Evolutionary conservation across 2,113 vertebrate genomes (phyloP).

Genomic region (Lethenteron reissneri): DNA sequence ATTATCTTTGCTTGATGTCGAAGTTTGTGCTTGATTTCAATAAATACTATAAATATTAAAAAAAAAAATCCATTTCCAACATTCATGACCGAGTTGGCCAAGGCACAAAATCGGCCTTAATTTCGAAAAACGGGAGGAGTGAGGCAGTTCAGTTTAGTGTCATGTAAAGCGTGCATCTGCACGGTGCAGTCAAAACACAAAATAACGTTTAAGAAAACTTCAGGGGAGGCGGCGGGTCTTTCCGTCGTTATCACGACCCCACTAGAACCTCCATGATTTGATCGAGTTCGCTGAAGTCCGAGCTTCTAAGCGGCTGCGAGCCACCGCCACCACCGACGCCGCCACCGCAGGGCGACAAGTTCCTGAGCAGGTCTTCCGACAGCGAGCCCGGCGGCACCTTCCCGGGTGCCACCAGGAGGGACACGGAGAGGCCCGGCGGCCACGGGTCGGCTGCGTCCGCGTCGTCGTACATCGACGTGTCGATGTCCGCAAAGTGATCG

Average conservation of each 20-base stretch:
- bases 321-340: constrained; percentile 11
- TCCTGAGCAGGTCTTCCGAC: constrained; percentile 12
- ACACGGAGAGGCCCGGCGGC: constrained; percentile 11
- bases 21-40: no score
- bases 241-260: constrained; percentile 21
- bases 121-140: no score
- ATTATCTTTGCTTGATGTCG: no score
- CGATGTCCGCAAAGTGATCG: constrained; percentile 41
- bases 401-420: neutral
- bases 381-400: constrained; percentile 19
- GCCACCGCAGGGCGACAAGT: constrained; percentile 12
- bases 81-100: no score
- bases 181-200: no score
- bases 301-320: no score
- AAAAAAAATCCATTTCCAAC: no score
- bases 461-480: constrained; percentile 30
- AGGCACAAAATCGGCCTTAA: no score
- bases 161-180: no score
- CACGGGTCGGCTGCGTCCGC: constrained; percentile 16
- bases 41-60: no score
- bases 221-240: neutral
- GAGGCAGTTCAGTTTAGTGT: no score
- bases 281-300: constrained; percentile 30
- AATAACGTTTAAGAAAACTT: no score
- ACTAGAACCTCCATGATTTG: constrained; percentile 39